These are phyloP conservation scores for Harpegnathos saltator DNA, from an alignment of 1,140 invertebrate genomes.

Conservation along the genomic window DNA sequence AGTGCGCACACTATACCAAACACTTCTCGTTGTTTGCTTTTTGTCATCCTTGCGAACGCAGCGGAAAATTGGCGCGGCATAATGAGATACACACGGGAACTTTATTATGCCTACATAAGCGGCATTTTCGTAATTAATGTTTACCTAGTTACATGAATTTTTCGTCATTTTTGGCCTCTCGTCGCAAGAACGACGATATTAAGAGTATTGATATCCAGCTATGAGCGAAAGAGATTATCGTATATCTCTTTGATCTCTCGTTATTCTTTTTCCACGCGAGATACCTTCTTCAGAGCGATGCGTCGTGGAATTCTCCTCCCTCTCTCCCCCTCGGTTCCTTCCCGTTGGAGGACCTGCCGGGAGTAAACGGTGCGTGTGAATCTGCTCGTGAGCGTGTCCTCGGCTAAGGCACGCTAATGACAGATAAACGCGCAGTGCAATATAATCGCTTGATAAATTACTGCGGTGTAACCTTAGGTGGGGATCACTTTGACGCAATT, in stretches of 20 bases:
- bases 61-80: constrained; percentile 18
- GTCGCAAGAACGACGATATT: too few species aligned
- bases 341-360: background rate
- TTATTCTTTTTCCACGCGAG: too few species aligned
- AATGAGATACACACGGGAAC: background rate
- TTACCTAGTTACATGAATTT: constrained; percentile 27
- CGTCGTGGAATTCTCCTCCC: too few species aligned
- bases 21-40: constrained; percentile 15
- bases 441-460: constrained; percentile 42
- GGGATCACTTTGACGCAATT: constrained; percentile 37
- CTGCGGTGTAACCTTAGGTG: background rate
- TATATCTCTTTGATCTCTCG: too few species aligned
- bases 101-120: constrained; percentile 15
- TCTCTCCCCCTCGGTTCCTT: too few species aligned
- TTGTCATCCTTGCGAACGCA: constrained; percentile 31
- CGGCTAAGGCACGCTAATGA: constrained; percentile 12
- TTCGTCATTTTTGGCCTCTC: background rate
- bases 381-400: background rate
- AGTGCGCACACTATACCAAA: background rate
- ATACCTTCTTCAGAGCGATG: too few species aligned
- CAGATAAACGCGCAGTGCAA: constrained; percentile 1
- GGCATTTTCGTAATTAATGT: constrained; percentile 27
- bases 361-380: background rate
- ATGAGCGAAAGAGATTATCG: too few species aligned
- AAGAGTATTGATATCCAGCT: too few species aligned